Evolutionary conservation across 2,888 invertebrate species (phyloP).

Genomic region (Candidula unifasciata): DNA sequence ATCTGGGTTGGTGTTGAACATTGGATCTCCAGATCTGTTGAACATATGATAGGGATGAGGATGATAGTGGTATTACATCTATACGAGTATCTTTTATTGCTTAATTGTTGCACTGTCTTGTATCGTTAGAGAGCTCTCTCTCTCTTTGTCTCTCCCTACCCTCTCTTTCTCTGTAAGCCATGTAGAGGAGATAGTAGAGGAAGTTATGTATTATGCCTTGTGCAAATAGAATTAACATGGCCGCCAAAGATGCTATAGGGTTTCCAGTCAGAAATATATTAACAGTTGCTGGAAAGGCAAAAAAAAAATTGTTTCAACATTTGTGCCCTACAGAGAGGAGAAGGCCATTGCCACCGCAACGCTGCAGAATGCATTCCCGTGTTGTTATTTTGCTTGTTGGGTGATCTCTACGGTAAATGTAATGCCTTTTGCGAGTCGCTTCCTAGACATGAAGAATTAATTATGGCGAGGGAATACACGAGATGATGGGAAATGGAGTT

Average conservation of each 20-base stretch:
- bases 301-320: slow-evolving; percentile 44
- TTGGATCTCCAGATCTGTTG: slow-evolving; percentile 27
- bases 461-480: slow-evolving; percentile 40
- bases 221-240: slow-evolving; percentile 38
- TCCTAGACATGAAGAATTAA: slow-evolving; percentile 39
- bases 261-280: slow-evolving; percentile 38
- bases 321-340: slow-evolving; percentile 2
- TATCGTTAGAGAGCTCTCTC: too few relatives aligned
- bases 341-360: not conserved
- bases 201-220: not conserved
- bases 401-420: slow-evolving; percentile 24
- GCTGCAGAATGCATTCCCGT: not conserved
- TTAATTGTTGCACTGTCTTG: slow-evolving; percentile 4
- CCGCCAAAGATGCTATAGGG: slow-evolving; percentile 35
- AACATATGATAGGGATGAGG: not conserved
- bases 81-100: not conserved
- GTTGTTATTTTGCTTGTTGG: slow-evolving; percentile 40
- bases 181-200: not conserved
- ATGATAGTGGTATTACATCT: too few relatives aligned
- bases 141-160: too few relatives aligned
- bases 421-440: slow-evolving; percentile 41
- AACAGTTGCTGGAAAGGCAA: slow-evolving; percentile 23
- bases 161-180: not conserved
- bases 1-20: slow-evolving; percentile 23
- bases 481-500: slow-evolving; percentile 39